Evolutionary conservation across 2,113 vertebrate genomes (phyloP).

Genomic region (Odontophorus gujanensis): DNA sequence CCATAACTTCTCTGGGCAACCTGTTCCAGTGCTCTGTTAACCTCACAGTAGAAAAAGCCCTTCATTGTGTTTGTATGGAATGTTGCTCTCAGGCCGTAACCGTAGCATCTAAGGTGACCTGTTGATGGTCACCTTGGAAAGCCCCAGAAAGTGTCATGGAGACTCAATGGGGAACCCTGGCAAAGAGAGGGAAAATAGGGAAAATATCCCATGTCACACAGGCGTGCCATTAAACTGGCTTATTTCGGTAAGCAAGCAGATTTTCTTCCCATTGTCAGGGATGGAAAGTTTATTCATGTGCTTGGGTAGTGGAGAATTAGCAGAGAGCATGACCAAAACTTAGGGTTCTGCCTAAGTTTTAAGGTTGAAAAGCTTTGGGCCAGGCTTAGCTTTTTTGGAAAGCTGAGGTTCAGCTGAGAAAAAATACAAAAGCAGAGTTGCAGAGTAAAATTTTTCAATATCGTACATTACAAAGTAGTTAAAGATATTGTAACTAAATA

Average conservation of each 20-base stretch:
- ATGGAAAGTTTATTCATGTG: not conserved
- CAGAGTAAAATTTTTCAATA: not conserved
- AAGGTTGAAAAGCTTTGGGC: not conserved
- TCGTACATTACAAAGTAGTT: not conserved
- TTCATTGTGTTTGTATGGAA: no score
- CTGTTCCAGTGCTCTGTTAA: no score
- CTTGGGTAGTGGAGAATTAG: not conserved
- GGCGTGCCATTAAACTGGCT: not conserved
- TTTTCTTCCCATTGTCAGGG: not conserved
- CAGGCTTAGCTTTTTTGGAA: not conserved
- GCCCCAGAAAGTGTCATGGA: not conserved
- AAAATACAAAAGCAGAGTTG: not conserved
- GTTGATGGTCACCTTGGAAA: not conserved
- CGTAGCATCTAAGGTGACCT: no score
- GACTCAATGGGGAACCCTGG: not conserved
- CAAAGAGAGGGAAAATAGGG: not conserved
- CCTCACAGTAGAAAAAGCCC: no score
- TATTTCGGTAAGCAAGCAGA: not conserved
- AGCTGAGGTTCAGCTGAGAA: not conserved
- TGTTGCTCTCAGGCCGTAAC: not conserved
- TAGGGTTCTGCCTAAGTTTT: not conserved
- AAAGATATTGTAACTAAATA: not conserved
- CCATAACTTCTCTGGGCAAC: no score
- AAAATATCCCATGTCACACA: accelerated
- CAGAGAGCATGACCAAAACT: not conserved